These are phyloP conservation scores for Chromobotia macracanthus DNA, from an alignment of 2,797 vertebrate genomes.

Conservation along the genomic window DNA sequence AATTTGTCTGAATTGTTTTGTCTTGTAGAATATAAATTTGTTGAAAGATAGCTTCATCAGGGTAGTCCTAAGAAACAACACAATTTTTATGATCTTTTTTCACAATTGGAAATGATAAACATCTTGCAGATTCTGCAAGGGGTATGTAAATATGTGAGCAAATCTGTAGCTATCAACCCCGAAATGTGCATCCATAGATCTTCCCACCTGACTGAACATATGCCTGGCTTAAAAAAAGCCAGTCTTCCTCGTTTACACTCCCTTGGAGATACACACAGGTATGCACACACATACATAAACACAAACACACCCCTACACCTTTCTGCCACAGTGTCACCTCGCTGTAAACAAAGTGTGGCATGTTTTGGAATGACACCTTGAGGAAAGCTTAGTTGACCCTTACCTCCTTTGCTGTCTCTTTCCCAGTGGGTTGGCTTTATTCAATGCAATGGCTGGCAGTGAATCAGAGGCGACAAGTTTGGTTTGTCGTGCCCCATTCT, in stretches of 20 bases:
- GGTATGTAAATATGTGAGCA: background rate
- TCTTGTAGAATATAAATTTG: background rate
- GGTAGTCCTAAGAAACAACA: too few relatives aligned
- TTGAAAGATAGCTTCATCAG: background rate
- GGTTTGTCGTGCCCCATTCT: slow-evolving; percentile 31
- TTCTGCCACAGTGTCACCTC: slow-evolving; percentile 36
- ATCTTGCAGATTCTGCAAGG: background rate
- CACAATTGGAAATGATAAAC: background rate
- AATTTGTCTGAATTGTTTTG: background rate
- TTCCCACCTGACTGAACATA: slow-evolving; percentile 24
- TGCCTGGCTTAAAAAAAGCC: slow-evolving; percentile 23
- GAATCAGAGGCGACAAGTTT: slow-evolving; percentile 48
- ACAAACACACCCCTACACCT: slow-evolving; percentile 19
- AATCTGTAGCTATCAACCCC: slow-evolving; percentile 11
- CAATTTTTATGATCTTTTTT: background rate
- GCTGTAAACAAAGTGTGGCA: slow-evolving; percentile 15
- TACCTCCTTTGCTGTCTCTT: slow-evolving; percentile 37
- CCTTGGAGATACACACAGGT: slow-evolving; percentile 3
- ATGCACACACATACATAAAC: slow-evolving; percentile 2
- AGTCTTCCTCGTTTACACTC: slow-evolving; percentile 38
- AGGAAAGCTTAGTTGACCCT: slow-evolving; percentile 46
- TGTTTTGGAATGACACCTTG: slow-evolving; percentile 24
- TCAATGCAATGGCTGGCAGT: slow-evolving; percentile 18
- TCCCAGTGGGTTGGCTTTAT: slow-evolving; percentile 27
- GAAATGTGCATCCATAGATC: slow-evolving; percentile 35